phyloP scores from a whole-genome alignment of 2,113 vertebrate species.

The Oncorhynchus masou region DNA sequence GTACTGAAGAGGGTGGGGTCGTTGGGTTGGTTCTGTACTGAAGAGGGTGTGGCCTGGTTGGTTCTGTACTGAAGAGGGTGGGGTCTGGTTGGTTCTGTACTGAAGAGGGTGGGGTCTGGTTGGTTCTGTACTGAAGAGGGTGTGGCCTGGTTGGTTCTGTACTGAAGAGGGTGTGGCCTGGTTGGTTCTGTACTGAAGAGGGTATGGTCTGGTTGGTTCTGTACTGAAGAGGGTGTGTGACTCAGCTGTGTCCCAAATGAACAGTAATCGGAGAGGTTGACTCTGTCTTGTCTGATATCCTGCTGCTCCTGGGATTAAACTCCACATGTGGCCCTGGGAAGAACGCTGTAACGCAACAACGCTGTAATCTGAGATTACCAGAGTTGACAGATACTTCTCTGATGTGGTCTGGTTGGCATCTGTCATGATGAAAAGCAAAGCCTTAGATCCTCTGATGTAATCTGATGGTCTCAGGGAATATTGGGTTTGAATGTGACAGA shows the following conservation, averaged over 20 bases:
- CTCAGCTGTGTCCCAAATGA: not conserved
- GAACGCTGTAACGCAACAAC: not conserved
- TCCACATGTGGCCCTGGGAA: not conserved
- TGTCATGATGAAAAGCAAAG: not conserved
- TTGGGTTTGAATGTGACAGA: not conserved
- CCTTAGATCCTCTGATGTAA: not conserved
- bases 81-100: too few relatives aligned
- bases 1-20: too few relatives aligned
- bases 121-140: too few relatives aligned
- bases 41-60: too few relatives aligned
- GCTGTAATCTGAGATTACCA: not conserved
- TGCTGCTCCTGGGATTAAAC: not conserved
- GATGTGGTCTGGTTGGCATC: not conserved
- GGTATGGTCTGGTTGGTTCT: too few relatives aligned
- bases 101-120: too few relatives aligned
- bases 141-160: too few relatives aligned
- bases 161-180: too few relatives aligned
- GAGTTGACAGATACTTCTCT: not conserved
- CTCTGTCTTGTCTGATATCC: not conserved
- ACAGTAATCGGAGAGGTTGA: not conserved
- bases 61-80: too few relatives aligned
- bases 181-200: too few relatives aligned
- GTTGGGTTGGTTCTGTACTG: too few relatives aligned
- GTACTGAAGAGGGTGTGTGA: too few relatives aligned
- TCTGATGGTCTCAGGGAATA: not conserved